Percentiles rank a stretch among this genome's conserved stretches.
Evolutionary conservation across 2,113 vertebrate genomes (phyloP).

Genomic region (Stigmatopora argus): DNA sequence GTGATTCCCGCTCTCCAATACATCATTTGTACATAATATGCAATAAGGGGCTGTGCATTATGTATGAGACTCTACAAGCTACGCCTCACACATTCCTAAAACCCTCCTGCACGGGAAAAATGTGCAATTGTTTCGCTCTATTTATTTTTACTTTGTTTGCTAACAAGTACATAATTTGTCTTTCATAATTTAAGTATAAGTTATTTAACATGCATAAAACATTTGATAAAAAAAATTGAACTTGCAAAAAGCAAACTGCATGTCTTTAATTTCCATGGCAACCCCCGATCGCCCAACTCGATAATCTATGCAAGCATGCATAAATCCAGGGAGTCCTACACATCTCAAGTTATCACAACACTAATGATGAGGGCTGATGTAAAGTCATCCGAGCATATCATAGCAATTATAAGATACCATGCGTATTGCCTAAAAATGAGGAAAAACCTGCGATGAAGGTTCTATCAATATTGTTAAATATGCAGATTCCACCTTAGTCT

Average conservation of each 20-base stretch:
- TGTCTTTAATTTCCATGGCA: not conserved
- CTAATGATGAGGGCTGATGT: too few relatives aligned
- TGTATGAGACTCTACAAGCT: slow-evolving; percentile 24
- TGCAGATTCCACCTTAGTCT: too few relatives aligned
- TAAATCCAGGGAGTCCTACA: not conserved
- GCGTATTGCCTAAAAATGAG: too few relatives aligned
- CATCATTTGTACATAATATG: slow-evolving; percentile 42
- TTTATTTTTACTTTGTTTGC: not conserved
- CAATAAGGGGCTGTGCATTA: slow-evolving; percentile 36
- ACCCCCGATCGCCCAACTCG: not conserved
- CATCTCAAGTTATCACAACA: not conserved
- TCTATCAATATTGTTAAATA: too few relatives aligned
- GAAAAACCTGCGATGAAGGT: too few relatives aligned
- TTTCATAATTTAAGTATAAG: not conserved
- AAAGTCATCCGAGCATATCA: too few relatives aligned
- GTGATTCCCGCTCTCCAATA: slow-evolving; percentile 54
- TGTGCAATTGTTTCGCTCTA: not conserved
- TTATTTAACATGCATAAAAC: not conserved
- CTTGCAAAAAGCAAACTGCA: not conserved
- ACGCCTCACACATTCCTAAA: slow-evolving; percentile 7
- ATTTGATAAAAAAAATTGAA: not conserved
- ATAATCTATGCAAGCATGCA: not conserved
- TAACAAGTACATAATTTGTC: not conserved
- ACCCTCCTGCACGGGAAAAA: not conserved
- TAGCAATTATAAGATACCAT: too few relatives aligned